Evolutionary conservation across 1,140 invertebrate species (phyloP).

Genomic region (Temnothorax nylanderi): DNA sequence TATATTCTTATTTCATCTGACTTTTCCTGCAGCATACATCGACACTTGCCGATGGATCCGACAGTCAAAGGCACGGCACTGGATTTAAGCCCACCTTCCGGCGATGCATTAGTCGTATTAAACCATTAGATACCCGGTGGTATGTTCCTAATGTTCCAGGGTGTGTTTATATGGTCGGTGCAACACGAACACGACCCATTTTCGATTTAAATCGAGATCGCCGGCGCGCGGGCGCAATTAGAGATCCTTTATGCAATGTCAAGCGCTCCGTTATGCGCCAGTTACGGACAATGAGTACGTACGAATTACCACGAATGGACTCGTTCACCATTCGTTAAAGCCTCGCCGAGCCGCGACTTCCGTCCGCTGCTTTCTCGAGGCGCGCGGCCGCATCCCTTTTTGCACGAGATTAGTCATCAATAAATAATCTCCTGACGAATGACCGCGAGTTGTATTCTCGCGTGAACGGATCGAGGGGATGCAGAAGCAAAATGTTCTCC

Average conservation of each 20-base stretch:
- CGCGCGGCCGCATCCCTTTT: not conserved
- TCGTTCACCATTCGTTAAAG: slow-evolving; percentile 74
- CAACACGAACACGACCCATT: slow-evolving; percentile 64
- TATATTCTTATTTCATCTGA: not conserved
- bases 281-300: slow-evolving; percentile 76
- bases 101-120: slow-evolving; percentile 66
- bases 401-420: not conserved
- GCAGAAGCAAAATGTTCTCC: not conserved
- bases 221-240: slow-evolving; percentile 65
- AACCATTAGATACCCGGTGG: slow-evolving; percentile 38
- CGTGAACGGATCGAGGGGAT: not conserved
- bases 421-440: not conserved
- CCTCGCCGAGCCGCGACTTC: not conserved
- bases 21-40: not conserved
- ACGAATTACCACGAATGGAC: slow-evolving; percentile 72
- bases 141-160: slow-evolving; percentile 48
- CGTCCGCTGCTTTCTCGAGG: slow-evolving; percentile 2
- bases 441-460: not conserved
- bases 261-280: slow-evolving; percentile 74
- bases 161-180: slow-evolving; percentile 54
- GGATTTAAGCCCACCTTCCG: not conserved
- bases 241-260: slow-evolving; percentile 73
- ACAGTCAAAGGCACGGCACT: not conserved
- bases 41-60: not conserved
- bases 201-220: slow-evolving; percentile 53